These are phyloP conservation scores for Sminthurides bifidus DNA, from an alignment of 1,140 invertebrate genomes.

Conservation along the genomic window DNA sequence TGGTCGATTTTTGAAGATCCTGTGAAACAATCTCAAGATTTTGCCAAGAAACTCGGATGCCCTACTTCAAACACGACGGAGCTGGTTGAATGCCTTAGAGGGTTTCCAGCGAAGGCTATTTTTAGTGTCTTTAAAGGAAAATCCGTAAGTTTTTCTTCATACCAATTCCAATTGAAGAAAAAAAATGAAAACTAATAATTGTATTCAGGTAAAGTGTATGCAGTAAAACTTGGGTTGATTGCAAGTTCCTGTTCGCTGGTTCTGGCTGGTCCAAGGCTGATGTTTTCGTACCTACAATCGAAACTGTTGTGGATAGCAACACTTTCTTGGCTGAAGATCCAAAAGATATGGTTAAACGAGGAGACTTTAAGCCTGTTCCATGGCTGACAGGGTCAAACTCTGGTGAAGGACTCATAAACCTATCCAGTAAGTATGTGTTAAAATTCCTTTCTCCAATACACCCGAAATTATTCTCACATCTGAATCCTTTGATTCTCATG, in stretches of 20 bases:
- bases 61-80: slow-evolving; percentile 16
- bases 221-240: neutral
- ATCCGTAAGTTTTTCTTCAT: too few species aligned
- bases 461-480: neutral
- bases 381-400: slow-evolving; percentile 10
- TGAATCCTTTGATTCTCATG: neutral
- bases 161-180: too few species aligned
- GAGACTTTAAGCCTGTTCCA: slow-evolving; percentile 10
- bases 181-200: neutral
- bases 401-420: slow-evolving; percentile 13
- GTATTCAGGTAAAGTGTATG: neutral
- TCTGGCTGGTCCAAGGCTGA: slow-evolving; percentile 1
- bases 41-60: slow-evolving; percentile 36
- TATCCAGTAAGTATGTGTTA: neutral
- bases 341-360: neutral
- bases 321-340: slow-evolving; percentile 18
- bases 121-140: too few species aligned
- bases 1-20: slow-evolving; percentile 35
- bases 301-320: slow-evolving; percentile 4
- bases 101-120: slow-evolving; percentile 10
- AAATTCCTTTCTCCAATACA: neutral
- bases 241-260: slow-evolving; percentile 2
- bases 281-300: slow-evolving; percentile 20
- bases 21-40: slow-evolving; percentile 32
- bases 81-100: slow-evolving; percentile 25